Percentiles rank a stretch among this genome's conserved stretches.
Conservation (phyloP, 2,113 vertebrate species). For the Actenoides lindsayi region DNA sequence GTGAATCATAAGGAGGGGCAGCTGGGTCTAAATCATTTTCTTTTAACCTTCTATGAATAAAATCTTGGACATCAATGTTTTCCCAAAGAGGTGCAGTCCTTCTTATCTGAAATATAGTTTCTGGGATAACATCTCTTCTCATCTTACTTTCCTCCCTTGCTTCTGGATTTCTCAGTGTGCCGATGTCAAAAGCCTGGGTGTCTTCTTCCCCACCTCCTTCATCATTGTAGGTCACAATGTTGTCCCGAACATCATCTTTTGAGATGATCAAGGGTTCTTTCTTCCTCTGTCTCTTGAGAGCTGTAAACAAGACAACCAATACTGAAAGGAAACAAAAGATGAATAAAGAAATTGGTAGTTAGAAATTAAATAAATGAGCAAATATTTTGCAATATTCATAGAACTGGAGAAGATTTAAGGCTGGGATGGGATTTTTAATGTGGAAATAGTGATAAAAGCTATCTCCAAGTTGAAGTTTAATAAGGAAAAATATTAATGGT, state of each 20-base stretch:
- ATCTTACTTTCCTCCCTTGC: conserved; percentile 79
- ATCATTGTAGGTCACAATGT: conserved; percentile 84
- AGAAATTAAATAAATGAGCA: neutral
- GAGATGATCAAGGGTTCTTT: conserved; percentile 83
- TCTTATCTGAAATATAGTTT: conserved; percentile 81
- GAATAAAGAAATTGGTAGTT: neutral
- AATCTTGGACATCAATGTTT: conserved; percentile 82
- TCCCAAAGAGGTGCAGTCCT: conserved; percentile 77
- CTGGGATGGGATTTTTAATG: neutral
- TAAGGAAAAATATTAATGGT: neutral
- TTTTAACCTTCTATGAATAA: conserved; percentile 79
- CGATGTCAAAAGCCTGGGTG: conserved; percentile 85
- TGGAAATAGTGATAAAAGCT: neutral
- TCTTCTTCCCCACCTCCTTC: conserved; percentile 86
- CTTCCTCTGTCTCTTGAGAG: conserved; percentile 79
- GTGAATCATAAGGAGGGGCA: conserved; percentile 82
- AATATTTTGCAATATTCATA: neutral
- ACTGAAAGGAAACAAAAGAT: conserved; percentile 61
- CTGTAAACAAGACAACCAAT: conserved; percentile 78
- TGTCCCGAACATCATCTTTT: conserved; percentile 84
- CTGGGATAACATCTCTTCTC: conserved; percentile 81
- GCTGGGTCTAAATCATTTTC: conserved; percentile 80
- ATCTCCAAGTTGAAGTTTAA: neutral
- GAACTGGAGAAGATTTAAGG: neutral
- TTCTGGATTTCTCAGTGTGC: conserved; percentile 81